Evolutionary conservation across 1,140 invertebrate genomes (phyloP), one percentile per base, ranked within the genome.

Genomic region (Polyergus mexicanus): DNA sequence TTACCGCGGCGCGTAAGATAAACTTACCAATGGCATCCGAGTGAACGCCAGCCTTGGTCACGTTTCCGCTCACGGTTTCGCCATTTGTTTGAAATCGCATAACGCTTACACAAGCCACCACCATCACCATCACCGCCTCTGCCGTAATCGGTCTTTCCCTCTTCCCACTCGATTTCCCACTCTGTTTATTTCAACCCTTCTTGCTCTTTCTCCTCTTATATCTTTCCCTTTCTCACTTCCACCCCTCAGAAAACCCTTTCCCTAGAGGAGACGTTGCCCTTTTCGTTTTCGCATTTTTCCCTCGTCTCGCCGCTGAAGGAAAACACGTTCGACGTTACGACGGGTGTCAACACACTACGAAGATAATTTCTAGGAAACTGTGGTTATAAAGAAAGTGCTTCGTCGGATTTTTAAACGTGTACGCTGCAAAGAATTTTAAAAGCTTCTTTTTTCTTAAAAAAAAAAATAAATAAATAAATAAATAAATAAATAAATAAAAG

Each of bases 81-180:
- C 92, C 92, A 92, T 94, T 93, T 93, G 92, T 94, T 92, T 93
- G 89, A 95, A 94, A 94, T 94, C 93, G 94, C 92, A 93, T 92
- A 92, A 90, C 91, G 92, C 89, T 92, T 92, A 90, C 68, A 87
- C 47, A 65, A 71, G 66, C 88, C 62, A 74, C 63, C 62, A 38
- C 28, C 65, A 60, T 85, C 90, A 81, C 88, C 87, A 76, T 71
- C 87, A 75, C 87, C 89, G 28, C 25, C 86, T 77, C 69, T 84
- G 75, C 85, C 81, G 86, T 89, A 78, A 77, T 87, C 83, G 78
- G 63, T 86, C 63, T 88, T 87, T 74, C 38, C 54, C 44, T 83
- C 78, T 83, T 83, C 78, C 41, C 56, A 89, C 88, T 89, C 90
- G 89, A 88, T 92, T 89, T 90, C 87, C 86, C 89, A 88, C 85